These are phyloP conservation scores for Colletes latitarsis DNA, from an alignment of 1,140 invertebrate species.

Conservation along the genomic window DNA sequence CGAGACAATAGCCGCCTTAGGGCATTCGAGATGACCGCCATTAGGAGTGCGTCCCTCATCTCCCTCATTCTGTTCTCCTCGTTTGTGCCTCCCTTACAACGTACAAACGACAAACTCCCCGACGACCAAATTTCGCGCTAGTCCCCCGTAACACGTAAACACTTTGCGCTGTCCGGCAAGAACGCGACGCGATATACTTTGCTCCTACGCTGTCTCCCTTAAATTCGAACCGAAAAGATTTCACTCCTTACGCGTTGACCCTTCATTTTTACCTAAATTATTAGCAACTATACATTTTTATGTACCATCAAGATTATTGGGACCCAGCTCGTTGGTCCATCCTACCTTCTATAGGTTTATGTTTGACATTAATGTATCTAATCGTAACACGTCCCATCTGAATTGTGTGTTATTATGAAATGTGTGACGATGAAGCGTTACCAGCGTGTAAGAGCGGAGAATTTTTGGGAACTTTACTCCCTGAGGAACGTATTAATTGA, in stretches of 20 bases:
- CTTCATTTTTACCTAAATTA: too few relatives aligned
- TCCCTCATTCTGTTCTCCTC: conserved; percentile 33
- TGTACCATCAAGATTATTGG: too few relatives aligned
- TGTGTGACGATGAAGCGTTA: too few relatives aligned
- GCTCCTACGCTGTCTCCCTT: background rate
- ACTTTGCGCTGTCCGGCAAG: conserved; percentile 21
- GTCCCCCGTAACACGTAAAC: background rate
- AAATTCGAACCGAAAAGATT: background rate
- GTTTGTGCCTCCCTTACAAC: background rate
- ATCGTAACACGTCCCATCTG: too few relatives aligned
- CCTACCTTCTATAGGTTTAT: too few relatives aligned
- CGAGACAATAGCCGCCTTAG: conserved; percentile 71
- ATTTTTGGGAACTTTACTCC: background rate
- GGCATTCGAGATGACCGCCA: conserved; percentile 69
- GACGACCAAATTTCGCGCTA: conserved; percentile 48
- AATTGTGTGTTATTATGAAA: too few relatives aligned
- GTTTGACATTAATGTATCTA: too few relatives aligned
- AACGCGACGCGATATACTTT: conserved; percentile 6
- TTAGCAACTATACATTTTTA: too few relatives aligned
- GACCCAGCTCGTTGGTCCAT: too few relatives aligned
- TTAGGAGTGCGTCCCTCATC: conserved; percentile 60
- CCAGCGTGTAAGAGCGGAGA: too few relatives aligned
- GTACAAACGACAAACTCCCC: conserved; percentile 39
- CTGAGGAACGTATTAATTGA: conserved; percentile 1
- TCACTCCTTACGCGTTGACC: too few relatives aligned